phyloP scores from a whole-genome alignment of 2,888 invertebrate species.

The Busseola fusca region DNA sequence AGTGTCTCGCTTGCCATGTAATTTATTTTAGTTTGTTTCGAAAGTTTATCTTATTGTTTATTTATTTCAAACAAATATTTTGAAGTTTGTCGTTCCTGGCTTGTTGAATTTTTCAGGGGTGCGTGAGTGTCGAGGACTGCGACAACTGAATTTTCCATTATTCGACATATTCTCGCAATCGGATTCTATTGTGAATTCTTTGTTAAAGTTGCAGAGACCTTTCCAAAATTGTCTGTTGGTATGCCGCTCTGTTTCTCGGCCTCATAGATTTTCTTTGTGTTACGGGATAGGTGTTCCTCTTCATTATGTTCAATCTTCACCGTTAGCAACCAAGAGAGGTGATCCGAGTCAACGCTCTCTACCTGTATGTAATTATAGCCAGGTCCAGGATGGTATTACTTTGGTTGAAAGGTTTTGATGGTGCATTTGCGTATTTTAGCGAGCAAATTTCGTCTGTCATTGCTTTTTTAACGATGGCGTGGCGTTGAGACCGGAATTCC shows the following conservation, averaged over 20 bases:
- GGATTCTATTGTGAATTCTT: too few species aligned
- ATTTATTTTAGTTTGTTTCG: neutral
- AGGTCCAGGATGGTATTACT: too few species aligned
- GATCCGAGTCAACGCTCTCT: too few species aligned
- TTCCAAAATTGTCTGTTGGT: neutral
- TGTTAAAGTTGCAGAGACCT: too few species aligned
- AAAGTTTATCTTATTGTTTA: constrained; percentile 26
- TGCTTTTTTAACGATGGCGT: neutral
- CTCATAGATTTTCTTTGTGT: neutral
- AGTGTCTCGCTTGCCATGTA: constrained; percentile 12
- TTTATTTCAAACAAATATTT: too few species aligned
- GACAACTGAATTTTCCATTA: neutral
- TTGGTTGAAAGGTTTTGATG: too few species aligned
- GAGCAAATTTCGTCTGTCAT: neutral
- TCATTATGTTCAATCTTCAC: neutral
- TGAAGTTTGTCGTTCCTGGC: constrained; percentile 26
- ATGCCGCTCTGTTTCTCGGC: neutral
- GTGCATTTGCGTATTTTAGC: neutral
- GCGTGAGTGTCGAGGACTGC: constrained; percentile 22
- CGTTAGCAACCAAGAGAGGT: neutral
- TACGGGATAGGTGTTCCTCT: too few species aligned
- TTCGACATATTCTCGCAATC: neutral
- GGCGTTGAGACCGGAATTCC: neutral
- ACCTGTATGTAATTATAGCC: too few species aligned
- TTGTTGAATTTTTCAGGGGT: constrained; percentile 20